Percentiles rank a stretch among this genome's conserved stretches.
These are phyloP conservation scores for Orientallactaga bullata DNA, from an alignment of 2,113 vertebrate species.

Conservation along the genomic window DNA sequence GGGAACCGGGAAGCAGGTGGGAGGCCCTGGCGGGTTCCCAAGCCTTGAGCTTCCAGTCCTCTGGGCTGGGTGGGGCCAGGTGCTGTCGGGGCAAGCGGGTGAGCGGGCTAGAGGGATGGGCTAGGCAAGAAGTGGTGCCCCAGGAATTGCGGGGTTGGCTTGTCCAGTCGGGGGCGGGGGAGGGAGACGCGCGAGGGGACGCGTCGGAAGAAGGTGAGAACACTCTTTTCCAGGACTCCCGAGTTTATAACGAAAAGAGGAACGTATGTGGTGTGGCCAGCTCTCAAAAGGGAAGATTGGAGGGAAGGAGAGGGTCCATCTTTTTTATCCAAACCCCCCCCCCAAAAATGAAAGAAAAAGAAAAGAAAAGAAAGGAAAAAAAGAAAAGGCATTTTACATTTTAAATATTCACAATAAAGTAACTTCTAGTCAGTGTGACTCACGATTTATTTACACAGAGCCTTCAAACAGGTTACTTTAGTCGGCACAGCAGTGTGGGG, in stretches of 20 bases:
- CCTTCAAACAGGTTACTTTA: slow-evolving; percentile 81
- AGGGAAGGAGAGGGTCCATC: background rate
- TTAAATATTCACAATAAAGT: slow-evolving; percentile 95
- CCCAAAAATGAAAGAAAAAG: too few species aligned
- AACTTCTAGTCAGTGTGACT: slow-evolving; percentile 91
- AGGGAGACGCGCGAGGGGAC: background rate
- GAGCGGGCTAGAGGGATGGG: background rate
- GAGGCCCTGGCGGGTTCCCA: background rate
- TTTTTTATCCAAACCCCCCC: slow-evolving; percentile 85
- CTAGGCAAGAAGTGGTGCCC: fast-evolving
- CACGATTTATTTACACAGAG: slow-evolving; percentile 94
- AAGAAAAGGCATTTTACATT: slow-evolving; percentile 88
- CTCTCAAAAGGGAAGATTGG: background rate
- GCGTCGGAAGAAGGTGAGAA: background rate
- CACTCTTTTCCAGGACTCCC: background rate
- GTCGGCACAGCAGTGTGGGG: slow-evolving; percentile 36
- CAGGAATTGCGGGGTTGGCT: too few species aligned
- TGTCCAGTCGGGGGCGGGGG: too few species aligned
- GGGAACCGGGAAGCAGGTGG: background rate
- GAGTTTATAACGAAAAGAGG: background rate
- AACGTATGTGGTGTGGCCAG: background rate
- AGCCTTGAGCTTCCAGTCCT: slow-evolving; percentile 17
- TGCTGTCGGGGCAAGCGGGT: background rate
- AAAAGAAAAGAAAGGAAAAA: too few species aligned
- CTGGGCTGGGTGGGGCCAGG: background rate